phyloP scores from a whole-genome alignment of 2,797 vertebrate genomes.

The Pelodytes ibericus region DNA sequence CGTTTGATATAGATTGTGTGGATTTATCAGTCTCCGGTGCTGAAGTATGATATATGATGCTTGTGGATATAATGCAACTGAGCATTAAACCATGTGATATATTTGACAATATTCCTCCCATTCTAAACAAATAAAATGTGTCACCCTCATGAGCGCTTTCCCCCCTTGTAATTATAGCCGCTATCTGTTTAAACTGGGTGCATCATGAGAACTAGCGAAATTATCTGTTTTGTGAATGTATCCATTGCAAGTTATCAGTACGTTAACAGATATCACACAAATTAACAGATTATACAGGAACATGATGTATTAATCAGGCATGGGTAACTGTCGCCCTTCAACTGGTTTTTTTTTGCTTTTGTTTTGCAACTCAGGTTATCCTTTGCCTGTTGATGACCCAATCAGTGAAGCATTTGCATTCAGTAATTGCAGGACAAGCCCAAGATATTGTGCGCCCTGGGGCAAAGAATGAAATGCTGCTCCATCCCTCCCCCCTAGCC shows the following conservation, averaged over 20 bases:
- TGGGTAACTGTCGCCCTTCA: neutral
- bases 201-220: neutral
- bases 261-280: neutral
- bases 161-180: neutral
- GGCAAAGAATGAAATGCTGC: too few relatives aligned
- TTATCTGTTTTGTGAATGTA: neutral
- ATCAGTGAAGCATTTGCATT: neutral
- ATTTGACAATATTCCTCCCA: conserved; percentile 19
- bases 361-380: too few relatives aligned
- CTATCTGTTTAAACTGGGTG: neutral
- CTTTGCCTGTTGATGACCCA: neutral
- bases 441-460: too few relatives aligned
- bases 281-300: neutral
- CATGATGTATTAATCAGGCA: neutral
- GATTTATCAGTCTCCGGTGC: conserved; percentile 47
- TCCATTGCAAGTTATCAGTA: neutral
- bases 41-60: conserved; percentile 42
- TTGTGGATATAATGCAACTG: conserved; percentile 39
- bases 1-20: conserved; percentile 24
- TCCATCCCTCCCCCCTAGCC: too few relatives aligned
- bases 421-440: too few relatives aligned
- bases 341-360: neutral
- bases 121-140: neutral
- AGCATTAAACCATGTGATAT: conserved; percentile 30
- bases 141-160: neutral